Evolutionary conservation across 2,888 invertebrate genomes (phyloP), one percentile per base, ranked within the genome.

Genomic region (Drosophila colorata): DNA sequence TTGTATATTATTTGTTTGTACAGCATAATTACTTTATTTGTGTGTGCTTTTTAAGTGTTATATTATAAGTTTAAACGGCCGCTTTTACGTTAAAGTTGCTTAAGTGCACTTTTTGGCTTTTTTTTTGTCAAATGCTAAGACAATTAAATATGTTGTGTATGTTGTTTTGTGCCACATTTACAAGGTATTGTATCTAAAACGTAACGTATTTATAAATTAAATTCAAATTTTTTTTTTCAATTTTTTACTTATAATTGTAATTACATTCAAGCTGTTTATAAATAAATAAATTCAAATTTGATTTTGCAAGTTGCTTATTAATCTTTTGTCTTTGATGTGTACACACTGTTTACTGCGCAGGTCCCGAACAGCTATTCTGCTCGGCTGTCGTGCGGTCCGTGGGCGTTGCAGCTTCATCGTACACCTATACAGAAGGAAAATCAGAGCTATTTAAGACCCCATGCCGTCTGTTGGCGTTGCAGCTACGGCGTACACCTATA

Each of bases 301-400:
- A 23, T 7, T n/a, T 13, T 6, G 16, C 11, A n/a, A 13, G 1
- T 18, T n/a, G 5, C 2, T n/a, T 6, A 1, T 51, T 18, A 4
- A 0, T 23, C 5, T 38, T 16, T 25, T 16, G 8, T 9, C 41
- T 5, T n/a, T 7, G 20, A 18, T 55, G 44, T 75, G 74, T 13
- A 56, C 44, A 61, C 74, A 74, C 61, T 74, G 55, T 59, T 63
- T 38, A 16, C 55, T 68, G 77, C 78, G 78, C 74, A 77, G 37
- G 31, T 20, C 2, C 44, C 56, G 14, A 72, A 35, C 74, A 74
- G 77, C 68, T 74, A 78, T 63, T 74, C 35, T 47, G 46, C 28
- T 49, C 20, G 14, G 23, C 18, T 37, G 40, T 44, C 31, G 23
- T 52, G 35, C 49, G 40, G 41, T 49, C 28, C 37, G 73, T 77